These are phyloP conservation scores for Heliconius cydno DNA, from an alignment of 2,888 invertebrate species.

Conservation along the genomic window DNA sequence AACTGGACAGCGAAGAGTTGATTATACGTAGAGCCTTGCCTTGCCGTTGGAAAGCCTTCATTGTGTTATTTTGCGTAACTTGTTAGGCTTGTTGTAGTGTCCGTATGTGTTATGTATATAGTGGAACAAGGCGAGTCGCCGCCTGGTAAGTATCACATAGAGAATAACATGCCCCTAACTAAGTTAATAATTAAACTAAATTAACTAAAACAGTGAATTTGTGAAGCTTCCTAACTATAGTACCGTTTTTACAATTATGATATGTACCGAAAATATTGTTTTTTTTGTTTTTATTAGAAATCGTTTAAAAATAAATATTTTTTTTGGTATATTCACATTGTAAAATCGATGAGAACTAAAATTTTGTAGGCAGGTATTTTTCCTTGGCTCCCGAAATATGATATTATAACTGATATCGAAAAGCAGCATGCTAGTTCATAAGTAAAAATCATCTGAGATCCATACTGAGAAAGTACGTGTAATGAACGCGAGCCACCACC, in stretches of 20 bases:
- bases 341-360: conserved; percentile 55
- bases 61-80: conserved; percentile 77
- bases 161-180: conserved; percentile 56
- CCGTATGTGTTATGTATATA: conserved; percentile 69
- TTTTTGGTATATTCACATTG: conserved; percentile 60
- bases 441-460: conserved; percentile 45
- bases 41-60: conserved; percentile 71
- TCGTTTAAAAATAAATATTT: neutral
- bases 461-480: conserved; percentile 52
- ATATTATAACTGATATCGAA: conserved; percentile 61
- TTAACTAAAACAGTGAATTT: conserved; percentile 60
- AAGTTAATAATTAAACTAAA: conserved; percentile 47
- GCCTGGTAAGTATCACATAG: conserved; percentile 72
- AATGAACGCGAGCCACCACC: conserved; percentile 69
- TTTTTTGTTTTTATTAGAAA: neutral
- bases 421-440: conserved; percentile 70
- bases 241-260: conserved; percentile 67
- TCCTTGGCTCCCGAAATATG: conserved; percentile 73
- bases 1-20: conserved; percentile 62
- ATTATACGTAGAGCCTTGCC: conserved; percentile 72
- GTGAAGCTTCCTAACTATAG: conserved; percentile 69
- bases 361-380: conserved; percentile 57
- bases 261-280: conserved; percentile 16
- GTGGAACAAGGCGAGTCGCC: conserved; percentile 57
- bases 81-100: conserved; percentile 81